These are phyloP conservation scores for Eudemis profundana DNA, from an alignment of 2,888 invertebrate genomes.

Conservation along the genomic window DNA sequence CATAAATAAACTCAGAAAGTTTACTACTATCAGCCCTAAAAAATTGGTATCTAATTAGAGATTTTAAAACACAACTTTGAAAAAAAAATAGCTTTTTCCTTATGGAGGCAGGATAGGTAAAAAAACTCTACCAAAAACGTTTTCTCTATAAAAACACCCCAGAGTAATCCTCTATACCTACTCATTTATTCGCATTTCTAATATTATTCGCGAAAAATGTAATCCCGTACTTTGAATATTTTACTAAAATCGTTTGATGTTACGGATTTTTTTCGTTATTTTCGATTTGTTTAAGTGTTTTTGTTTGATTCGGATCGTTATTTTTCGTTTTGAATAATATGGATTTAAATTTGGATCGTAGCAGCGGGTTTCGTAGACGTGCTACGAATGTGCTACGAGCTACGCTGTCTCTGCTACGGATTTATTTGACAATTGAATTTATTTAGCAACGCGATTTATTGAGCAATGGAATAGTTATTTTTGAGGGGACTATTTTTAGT, in stretches of 20 bases:
- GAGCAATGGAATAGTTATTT: slow-evolving; percentile 3
- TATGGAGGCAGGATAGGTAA: not conserved
- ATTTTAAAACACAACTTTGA: too few relatives aligned
- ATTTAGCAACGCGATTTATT: not conserved
- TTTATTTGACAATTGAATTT: slow-evolving; percentile 16
- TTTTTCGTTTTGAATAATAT: slow-evolving; percentile 1
- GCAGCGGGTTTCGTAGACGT: slow-evolving; percentile 29
- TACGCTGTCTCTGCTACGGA: slow-evolving; percentile 7
- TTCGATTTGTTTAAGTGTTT: slow-evolving; percentile 29
- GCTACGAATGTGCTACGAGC: slow-evolving; percentile 28
- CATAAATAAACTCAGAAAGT: too few relatives aligned
- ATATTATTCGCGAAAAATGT: slow-evolving; percentile 39
- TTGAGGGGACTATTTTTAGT: too few relatives aligned
- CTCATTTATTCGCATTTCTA: slow-evolving; percentile 36
- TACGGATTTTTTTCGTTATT: slow-evolving; percentile 7
- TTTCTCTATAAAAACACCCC: slow-evolving; percentile 13
- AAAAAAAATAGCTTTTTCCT: too few relatives aligned
- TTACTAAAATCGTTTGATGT: slow-evolving; percentile 39
- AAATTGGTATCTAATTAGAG: too few relatives aligned
- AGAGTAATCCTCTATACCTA: slow-evolving; percentile 33
- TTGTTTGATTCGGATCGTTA: slow-evolving; percentile 23
- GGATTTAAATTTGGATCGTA: slow-evolving; percentile 9
- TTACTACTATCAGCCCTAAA: too few relatives aligned
- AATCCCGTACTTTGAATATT: slow-evolving; percentile 39
- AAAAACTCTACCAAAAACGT: slow-evolving; percentile 7